Conservation (phyloP, 2,113 vertebrate species). For the Pan paniscus region DNA sequence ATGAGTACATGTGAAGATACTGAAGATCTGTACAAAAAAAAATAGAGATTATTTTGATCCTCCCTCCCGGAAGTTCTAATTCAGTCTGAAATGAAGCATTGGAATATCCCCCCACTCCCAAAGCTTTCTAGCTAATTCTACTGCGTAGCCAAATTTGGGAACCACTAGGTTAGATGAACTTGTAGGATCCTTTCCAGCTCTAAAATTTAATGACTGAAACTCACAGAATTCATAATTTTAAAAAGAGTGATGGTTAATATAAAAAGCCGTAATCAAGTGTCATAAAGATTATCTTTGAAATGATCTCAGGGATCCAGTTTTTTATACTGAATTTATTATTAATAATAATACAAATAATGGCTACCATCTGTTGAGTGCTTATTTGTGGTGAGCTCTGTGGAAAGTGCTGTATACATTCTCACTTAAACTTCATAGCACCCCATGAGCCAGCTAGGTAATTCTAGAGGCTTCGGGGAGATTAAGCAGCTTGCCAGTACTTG, state of each 20-base stretch:
- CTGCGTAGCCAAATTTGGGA: neutral
- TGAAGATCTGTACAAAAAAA: neutral
- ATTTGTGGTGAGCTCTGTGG: neutral
- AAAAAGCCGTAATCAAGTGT: slow-evolving; percentile 51
- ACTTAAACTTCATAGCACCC: neutral
- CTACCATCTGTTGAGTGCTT: slow-evolving; percentile 32
- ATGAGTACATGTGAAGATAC: neutral
- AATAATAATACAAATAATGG: slow-evolving; percentile 38
- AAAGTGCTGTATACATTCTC: slow-evolving; percentile 35
- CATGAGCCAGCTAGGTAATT: neutral
- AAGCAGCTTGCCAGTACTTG: neutral
- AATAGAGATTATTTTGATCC: neutral
- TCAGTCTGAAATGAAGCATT: neutral
- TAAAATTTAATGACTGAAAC: slow-evolving; percentile 53
- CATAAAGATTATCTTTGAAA: slow-evolving; percentile 53
- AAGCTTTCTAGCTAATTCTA: neutral
- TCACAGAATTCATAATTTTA: slow-evolving; percentile 31
- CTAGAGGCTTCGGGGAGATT: slow-evolving; percentile 22
- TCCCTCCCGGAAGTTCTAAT: neutral
- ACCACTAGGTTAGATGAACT: slow-evolving; percentile 39
- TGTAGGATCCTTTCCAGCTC: slow-evolving; percentile 45
- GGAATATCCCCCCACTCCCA: neutral
- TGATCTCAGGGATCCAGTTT: slow-evolving; percentile 29
- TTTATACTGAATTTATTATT: slow-evolving; percentile 57
- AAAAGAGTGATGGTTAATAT: slow-evolving; percentile 49